phyloP scores from a whole-genome alignment of 1,140 invertebrate species.

The Heliconius hewitsoni region DNA sequence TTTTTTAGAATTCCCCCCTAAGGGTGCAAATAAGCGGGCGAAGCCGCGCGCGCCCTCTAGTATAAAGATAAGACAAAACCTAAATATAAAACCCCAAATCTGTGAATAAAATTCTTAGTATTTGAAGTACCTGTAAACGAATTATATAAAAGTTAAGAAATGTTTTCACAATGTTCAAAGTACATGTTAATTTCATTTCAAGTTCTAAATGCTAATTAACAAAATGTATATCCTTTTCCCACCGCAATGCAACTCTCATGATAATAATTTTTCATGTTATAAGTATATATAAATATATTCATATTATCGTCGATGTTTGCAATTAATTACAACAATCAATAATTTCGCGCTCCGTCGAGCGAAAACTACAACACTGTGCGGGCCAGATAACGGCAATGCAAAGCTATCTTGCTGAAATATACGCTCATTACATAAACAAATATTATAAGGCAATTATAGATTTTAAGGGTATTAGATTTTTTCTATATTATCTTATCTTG shows the following conservation, averaged over 20 bases:
- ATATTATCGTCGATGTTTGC: constrained; percentile 69
- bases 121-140: too few species aligned
- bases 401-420: constrained; percentile 49
- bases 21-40: too few species aligned
- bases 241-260: not conserved
- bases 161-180: too few species aligned
- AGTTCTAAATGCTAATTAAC: not conserved
- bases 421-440: constrained; percentile 41
- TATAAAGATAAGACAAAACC: too few species aligned
- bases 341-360: constrained; percentile 71
- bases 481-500: too few species aligned
- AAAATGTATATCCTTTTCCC: not conserved
- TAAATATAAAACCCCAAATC: too few species aligned
- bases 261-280: constrained; percentile 42
- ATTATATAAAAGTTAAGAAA: too few species aligned
- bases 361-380: constrained; percentile 68
- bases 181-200: not conserved
- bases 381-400: constrained; percentile 55
- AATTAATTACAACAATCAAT: constrained; percentile 78
- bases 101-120: too few species aligned
- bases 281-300: constrained; percentile 41
- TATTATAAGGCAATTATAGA: not conserved
- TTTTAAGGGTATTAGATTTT: too few species aligned
- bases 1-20: too few species aligned
- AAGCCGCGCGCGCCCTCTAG: too few species aligned